Evolutionary conservation across 2,113 vertebrate genomes (phyloP), one percentile per base, ranked within the genome.

Genomic region (Cricetomys ansorgei): DNA sequence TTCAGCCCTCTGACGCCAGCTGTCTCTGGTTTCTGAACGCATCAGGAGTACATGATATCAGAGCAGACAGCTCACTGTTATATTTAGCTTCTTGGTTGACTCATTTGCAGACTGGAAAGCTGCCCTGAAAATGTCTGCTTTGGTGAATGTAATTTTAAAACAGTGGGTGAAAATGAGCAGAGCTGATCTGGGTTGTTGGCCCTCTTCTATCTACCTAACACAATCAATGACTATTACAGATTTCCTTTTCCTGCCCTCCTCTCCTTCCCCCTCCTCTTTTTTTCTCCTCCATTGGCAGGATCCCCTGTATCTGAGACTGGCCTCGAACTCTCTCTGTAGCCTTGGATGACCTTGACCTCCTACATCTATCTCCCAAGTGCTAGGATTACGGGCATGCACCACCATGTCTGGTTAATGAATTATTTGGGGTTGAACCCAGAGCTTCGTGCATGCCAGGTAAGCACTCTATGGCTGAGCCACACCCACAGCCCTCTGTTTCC

Each of bases 51-150:
- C 62, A 0, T 17, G n/a, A 13, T 50, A 45, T 29, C 55, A 13
- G 16, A 79, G 67, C 48, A 5, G 29, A 45, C 23, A 6, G 34
- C 67, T 73, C 7, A 55, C 55, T 72, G 89, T 11, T 96, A 67
- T 80, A 69, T 95, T 94, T 92, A 95, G 90, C 88, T 62, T 89
- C 57, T 55, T 43, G 7, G 84, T 76, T 53, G 43, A 34, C 70
- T 96, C 79, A 3, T 88, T 88, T 84, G 40, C 75, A 27, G 37
- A 64, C 45, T 65, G 70, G 76, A 75, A 11, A 67, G 31, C 29
- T 45, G 76, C 73, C 73, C 0, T 45, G 23, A 9, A 81, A 59
- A n/a, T 23, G 59, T 48, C 62, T n/a, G 19, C 48, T 50, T 34
- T 50, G 84, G 45, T 57, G 21, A 59, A 0, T 64, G 53, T 65